Conservation (phyloP, 1,140 invertebrate species). For the Zaprionus ghesquierei region DNA sequence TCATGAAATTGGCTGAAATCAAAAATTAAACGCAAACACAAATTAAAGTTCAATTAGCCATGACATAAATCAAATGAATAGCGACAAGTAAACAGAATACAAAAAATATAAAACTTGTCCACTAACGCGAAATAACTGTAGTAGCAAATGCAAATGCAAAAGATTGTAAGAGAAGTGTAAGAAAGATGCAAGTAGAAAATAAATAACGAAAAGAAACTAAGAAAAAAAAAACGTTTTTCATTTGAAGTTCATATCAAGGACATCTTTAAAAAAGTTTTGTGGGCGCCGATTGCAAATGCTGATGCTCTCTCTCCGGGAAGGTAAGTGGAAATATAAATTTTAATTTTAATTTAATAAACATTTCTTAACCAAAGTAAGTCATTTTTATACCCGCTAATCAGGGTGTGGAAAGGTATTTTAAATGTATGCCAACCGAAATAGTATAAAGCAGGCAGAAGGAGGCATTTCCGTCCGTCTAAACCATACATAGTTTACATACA, state of each 20-base stretch:
- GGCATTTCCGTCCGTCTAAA: too few relatives aligned
- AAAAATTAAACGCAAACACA: constrained; percentile 38
- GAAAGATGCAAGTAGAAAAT: constrained; percentile 15
- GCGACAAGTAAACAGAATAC: constrained; percentile 17
- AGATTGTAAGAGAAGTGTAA: neutral
- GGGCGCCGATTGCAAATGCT: neutral
- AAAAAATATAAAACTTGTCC: constrained; percentile 7
- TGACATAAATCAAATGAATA: constrained; percentile 27
- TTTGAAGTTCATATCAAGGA: neutral
- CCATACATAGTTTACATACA: too few relatives aligned
- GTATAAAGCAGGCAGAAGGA: too few relatives aligned
- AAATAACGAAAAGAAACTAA: constrained; percentile 10
- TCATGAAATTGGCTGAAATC: constrained; percentile 32
- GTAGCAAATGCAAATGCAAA: neutral
- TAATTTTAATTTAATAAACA: neutral
- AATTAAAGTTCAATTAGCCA: constrained; percentile 41
- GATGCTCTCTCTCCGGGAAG: neutral
- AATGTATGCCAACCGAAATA: too few relatives aligned
- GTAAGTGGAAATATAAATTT: neutral
- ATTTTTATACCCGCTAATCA: too few relatives aligned
- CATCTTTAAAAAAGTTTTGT: neutral
- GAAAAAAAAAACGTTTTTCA: neutral
- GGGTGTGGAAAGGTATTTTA: too few relatives aligned
- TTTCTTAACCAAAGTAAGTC: neutral
- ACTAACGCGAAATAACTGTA: neutral